These are phyloP conservation scores for Perognathus longimembris DNA, from an alignment of 2,113 vertebrate species.

Conservation along the genomic window DNA sequence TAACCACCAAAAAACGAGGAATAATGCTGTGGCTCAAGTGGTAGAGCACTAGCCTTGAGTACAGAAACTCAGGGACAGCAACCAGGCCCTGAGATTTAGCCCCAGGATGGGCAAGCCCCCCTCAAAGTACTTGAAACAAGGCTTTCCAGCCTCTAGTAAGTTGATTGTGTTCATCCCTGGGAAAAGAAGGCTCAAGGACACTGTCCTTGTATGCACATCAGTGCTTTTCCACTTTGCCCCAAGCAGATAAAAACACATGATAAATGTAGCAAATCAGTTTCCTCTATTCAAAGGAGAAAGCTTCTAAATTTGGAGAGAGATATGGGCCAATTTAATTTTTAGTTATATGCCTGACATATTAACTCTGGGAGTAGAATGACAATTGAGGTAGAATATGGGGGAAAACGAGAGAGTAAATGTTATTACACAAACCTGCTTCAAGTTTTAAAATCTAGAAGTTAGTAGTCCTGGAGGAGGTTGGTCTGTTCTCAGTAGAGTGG, in stretches of 20 bases:
- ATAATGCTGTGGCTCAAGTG: too few species aligned
- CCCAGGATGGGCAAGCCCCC: too few species aligned
- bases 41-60: too few species aligned
- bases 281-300: not conserved
- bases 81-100: too few species aligned
- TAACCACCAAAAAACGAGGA: too few species aligned
- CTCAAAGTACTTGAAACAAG: not conserved
- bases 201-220: not conserved
- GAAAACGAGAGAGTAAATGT: not conserved
- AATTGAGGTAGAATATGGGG: not conserved
- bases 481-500: not conserved
- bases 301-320: constrained; percentile 1
- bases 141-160: not conserved
- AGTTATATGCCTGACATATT: not conserved
- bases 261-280: not conserved
- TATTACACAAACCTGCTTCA: not conserved
- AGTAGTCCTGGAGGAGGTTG: not conserved
- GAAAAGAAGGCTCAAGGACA: not conserved
- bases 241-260: not conserved
- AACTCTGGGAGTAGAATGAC: not conserved
- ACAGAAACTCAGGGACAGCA: too few species aligned
- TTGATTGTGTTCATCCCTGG: not conserved
- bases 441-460: not conserved
- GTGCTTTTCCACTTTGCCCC: not conserved
- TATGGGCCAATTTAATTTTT: not conserved